Percentiles rank a stretch among this genome's conserved stretches.
Evolutionary conservation across 2,797 vertebrate species (phyloP).

Genomic region (Chlorospingus semifuscus): DNA sequence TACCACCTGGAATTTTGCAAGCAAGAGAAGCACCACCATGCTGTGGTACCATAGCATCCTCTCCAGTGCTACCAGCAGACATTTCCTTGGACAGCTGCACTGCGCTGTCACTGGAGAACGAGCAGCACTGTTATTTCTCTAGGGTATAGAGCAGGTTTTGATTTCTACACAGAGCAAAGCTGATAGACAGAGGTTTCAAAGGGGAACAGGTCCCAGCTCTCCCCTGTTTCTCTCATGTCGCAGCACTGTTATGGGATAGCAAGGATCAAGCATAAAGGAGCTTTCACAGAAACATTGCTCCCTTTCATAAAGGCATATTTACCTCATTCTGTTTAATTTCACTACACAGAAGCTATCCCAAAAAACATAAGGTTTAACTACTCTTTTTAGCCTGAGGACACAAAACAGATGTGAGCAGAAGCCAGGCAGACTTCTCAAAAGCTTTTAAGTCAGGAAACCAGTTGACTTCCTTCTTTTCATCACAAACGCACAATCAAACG

Average conservation of each 20-base stretch:
- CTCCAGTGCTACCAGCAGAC: background rate
- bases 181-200: background rate
- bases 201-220: background rate
- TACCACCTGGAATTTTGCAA: background rate
- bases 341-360: background rate
- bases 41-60: background rate
- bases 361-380: background rate
- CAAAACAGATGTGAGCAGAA: background rate
- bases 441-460: constrained; percentile 31
- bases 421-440: background rate
- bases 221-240: background rate
- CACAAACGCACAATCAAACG: background rate
- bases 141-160: background rate
- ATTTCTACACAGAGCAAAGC: background rate
- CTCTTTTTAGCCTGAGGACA: background rate
- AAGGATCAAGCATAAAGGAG: background rate
- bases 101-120: background rate
- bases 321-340: background rate
- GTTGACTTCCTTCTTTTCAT: constrained; percentile 39
- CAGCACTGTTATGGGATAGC: background rate
- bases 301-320: background rate
- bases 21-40: background rate
- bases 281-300: background rate
- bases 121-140: background rate
- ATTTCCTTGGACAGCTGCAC: background rate